phyloP scores from a whole-genome alignment of 2,797 vertebrate species.

The Tiaroga cobitis region DNA sequence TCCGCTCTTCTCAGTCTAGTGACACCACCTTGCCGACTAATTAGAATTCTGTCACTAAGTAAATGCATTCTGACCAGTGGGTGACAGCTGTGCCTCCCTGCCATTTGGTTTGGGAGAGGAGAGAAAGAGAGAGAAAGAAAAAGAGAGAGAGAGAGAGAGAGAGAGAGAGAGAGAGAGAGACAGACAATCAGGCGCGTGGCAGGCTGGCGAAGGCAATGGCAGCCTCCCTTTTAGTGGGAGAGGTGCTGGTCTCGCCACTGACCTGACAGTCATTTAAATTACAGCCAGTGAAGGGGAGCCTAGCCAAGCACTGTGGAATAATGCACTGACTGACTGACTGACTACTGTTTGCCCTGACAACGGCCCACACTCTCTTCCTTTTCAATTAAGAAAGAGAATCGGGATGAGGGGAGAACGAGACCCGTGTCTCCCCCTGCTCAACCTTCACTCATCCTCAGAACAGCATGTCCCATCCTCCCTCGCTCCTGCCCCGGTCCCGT shows the following conservation, averaged over 20 bases:
- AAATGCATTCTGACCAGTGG: conserved; percentile 97
- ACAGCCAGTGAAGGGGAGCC: conserved; percentile 76
- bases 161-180: conserved; percentile 46
- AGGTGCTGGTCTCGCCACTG: conserved; percentile 92
- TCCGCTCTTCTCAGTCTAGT: conserved; percentile 73
- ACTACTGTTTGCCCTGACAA: conserved; percentile 66
- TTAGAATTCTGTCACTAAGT: conserved; percentile 99
- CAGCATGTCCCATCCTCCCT: conserved; percentile 50
- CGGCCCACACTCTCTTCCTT: conserved; percentile 63
- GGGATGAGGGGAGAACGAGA: conserved; percentile 49
- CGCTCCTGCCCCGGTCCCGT: conserved; percentile 56
- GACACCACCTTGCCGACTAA: conserved; percentile 94
- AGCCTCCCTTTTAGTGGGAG: conserved; percentile 98
- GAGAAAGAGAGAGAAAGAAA: conserved; percentile 64
- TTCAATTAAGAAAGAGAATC: conserved; percentile 68
- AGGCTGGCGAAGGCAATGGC: conserved; percentile 84
- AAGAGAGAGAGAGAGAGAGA: conserved; percentile 64
- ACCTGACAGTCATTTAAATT: conserved; percentile 99
- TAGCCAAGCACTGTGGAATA: conserved; percentile 81
- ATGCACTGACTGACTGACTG: conserved; percentile 79
- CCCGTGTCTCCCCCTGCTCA: conserved; percentile 47
- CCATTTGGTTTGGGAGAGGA: conserved; percentile 78
- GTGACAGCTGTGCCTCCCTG: conserved; percentile 91
- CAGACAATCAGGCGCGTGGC: conserved; percentile 88
- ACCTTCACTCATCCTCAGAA: conserved; percentile 60